Evolutionary conservation across 2,888 invertebrate species (phyloP), one percentile per base, ranked within the genome.

Genomic region (Tryphoninae sp.): DNA sequence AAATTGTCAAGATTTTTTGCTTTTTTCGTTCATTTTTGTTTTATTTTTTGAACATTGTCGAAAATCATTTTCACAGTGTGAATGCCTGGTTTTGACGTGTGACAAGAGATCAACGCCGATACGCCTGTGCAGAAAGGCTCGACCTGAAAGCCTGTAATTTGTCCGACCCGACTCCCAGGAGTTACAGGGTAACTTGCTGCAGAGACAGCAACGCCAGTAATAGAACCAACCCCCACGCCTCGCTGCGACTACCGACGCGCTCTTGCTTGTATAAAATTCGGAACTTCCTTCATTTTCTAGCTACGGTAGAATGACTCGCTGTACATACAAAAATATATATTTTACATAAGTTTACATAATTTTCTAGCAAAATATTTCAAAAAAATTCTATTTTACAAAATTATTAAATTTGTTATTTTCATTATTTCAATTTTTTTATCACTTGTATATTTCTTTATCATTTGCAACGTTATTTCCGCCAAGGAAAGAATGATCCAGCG

Each of bases 11-110:
- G 33, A 33, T 6, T 6, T 33, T 4, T 33, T 6, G 33, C 26
- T 33, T 33, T 33, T 33, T 6, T 3, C 4, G 6, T 7, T 33
- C 4, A 33, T 33, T 33, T 33, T 33, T 4, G 3, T 33, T 33
- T 33, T 33, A 33, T 16, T 51, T 16, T 11, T 51, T 3, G 0
- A 16, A 6, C 51, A 13, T 51, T 13, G 51, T 13, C 51, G 51
- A n/a, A n/a, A 16, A 16, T 51, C 26, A 0, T 51, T 13, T n/a
- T 16, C 4, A 1, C 55, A 55, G 8, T 19, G 53, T 53, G 67
- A 13, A 61, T 23, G 40, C 40, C 72, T 72, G 79, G 42, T 76
- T 51, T 45, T 69, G 81, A 74, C 58, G 58, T 51, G 62, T 59
- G 58, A 42, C 75, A 49, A 65, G 53, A 72, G 26, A 40, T 64